These are phyloP conservation scores for Phocides pigmalion DNA, from an alignment of 1,140 invertebrate genomes.

Conservation along the genomic window DNA sequence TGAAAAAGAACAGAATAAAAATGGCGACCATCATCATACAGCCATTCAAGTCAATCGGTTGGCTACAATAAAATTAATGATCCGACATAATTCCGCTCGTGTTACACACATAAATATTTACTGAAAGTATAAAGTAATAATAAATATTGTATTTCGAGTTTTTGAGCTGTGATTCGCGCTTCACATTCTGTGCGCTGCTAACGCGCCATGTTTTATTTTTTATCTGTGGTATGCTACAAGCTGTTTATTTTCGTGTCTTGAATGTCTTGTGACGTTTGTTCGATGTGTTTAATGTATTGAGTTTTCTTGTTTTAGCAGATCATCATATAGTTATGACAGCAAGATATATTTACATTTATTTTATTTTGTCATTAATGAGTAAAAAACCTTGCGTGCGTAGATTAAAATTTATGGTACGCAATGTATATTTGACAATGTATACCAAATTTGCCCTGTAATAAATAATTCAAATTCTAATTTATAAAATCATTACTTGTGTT, in stretches of 20 bases:
- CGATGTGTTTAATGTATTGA: background rate
- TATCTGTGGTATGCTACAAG: constrained; percentile 17
- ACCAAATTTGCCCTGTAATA: no score
- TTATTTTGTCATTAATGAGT: no score
- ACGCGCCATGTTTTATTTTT: constrained; percentile 31
- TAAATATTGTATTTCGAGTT: constrained; percentile 31
- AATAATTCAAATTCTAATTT: no score
- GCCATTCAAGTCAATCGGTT: constrained; percentile 63
- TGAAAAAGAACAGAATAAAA: constrained; percentile 36
- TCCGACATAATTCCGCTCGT: constrained; percentile 49
- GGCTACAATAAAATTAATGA: constrained; percentile 62
- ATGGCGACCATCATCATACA: constrained; percentile 33
- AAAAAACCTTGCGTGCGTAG: no score
- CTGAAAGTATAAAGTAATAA: constrained; percentile 39
- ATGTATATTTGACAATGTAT: no score
- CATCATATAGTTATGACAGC: no score
- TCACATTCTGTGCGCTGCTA: constrained; percentile 14
- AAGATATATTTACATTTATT: no score
- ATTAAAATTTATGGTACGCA: no score
- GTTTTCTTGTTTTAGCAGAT: background rate
- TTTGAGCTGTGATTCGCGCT: constrained; percentile 30
- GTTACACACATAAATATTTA: constrained; percentile 54
- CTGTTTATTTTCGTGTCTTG: background rate
- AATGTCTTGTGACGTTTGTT: background rate
- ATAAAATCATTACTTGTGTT: no score